A percentile compares a stretch with the other conserved stretches of the same genome.
Conservation (phyloP, 2,797 vertebrate species). For the Rhinichthys osculus region DNA sequence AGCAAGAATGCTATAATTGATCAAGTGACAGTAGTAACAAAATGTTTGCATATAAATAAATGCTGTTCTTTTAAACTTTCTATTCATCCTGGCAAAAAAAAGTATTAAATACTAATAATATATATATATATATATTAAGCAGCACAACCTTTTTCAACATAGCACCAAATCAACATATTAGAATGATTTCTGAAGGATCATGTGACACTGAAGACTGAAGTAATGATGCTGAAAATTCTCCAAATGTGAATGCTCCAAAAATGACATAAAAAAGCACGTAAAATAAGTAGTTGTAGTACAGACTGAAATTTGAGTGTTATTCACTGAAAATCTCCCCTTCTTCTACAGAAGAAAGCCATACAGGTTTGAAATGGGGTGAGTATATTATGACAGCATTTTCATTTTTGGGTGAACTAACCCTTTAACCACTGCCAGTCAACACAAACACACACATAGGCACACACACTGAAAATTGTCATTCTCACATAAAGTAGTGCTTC, state of each 20-base stretch:
- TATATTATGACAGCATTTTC: not conserved
- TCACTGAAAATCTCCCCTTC: not conserved
- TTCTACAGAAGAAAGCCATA: not conserved
- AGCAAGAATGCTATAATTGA: not conserved
- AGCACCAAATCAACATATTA: not conserved
- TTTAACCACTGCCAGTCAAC: constrained; percentile 49
- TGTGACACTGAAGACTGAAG: no score
- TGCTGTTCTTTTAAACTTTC: not conserved
- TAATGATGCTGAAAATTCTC: not conserved
- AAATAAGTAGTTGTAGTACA: not conserved
- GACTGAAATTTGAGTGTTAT: not conserved
- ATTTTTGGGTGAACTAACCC: constrained; percentile 17
- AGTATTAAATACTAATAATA: no score
- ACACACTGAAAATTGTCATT: constrained; percentile 12
- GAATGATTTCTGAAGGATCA: not conserved
- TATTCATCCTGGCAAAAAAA: not conserved
- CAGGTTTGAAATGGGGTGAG: not conserved
- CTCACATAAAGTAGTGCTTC: not conserved
- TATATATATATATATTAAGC: no score
- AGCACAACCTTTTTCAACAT: not conserved
- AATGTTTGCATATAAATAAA: not conserved
- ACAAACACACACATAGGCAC: constrained; percentile 24
- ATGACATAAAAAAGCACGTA: not conserved
- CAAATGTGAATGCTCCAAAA: not conserved
- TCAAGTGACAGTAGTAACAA: not conserved